Base-by-base conservation (phyloP, 2,888 invertebrate species). In the Agonopterix subpropinquella region DNA sequence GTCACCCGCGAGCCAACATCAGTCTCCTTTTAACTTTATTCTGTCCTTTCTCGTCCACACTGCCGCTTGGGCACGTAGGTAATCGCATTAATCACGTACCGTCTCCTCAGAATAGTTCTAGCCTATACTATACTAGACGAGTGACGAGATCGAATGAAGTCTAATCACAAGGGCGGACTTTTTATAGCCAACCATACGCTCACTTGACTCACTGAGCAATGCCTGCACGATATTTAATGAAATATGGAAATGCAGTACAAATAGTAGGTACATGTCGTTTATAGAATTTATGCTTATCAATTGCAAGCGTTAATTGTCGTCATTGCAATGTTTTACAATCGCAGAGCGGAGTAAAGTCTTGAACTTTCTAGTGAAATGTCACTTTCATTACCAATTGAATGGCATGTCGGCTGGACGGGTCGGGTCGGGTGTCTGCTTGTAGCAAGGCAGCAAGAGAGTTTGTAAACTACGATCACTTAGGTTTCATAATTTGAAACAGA, bases 21-120 rank as follows among this genome's bases (percentile, higher is more conserved):
- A 53, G 50, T 48, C 53, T 48, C 44, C 43, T 55, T 54, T 55
- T 61, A 61, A 62, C 59, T 57, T 51, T 49, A 54, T 55, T 53
- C 50, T 50, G 43, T 44, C 59, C 60, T 55, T 61, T 55, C 50
- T 50, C 41, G 53, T 42, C 35, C 42, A 47, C 41, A 41, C 46
- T 11, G 43, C 11, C 18, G 35, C 47, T 18, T 53, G 43, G 50
- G 44, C 55, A 58, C 55, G 54, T 53, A 54, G 43, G 54, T 53
- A 54, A 43, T n/a, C 18, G 39, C 49, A 48, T 52, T 50, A 45
- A 55, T 50, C 55, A 53, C 53, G 56, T 56, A 44, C 45, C 37
- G 41, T 43, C 49, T 45, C 49, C 13, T 45, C 44, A 42, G 45
- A 49, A 45, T 45, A 49, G 42, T 44, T 18, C 49, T 43, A 45